Conservation (phyloP, 2,797 vertebrate species). For the Pseudochromis fuscus region DNA sequence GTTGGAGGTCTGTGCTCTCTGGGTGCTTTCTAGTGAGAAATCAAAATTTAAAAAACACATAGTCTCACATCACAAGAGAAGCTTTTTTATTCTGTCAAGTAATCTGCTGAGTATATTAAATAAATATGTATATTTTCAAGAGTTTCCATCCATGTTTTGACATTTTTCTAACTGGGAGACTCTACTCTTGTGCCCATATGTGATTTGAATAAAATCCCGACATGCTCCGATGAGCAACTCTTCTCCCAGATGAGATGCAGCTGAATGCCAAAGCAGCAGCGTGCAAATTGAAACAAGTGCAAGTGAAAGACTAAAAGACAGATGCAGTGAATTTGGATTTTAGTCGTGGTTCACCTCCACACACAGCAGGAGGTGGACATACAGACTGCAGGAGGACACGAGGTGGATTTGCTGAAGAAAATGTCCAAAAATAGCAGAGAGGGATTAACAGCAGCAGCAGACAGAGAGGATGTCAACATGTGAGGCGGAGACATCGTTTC, state of each 20-base stretch:
- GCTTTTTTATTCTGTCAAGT: too few species aligned
- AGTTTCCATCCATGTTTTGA: neutral
- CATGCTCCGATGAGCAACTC: neutral
- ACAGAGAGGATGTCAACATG: neutral
- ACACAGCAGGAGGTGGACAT: too few species aligned
- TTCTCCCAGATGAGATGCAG: neutral
- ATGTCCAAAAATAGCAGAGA: constrained; percentile 13
- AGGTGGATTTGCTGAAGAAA: neutral
- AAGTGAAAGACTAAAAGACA: neutral
- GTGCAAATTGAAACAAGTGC: neutral
- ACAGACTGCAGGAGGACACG: constrained; percentile 7
- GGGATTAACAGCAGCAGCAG: constrained; percentile 32
- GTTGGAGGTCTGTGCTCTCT: too few species aligned
- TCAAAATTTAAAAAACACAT: too few species aligned
- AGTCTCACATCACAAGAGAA: too few species aligned
- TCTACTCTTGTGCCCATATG: neutral
- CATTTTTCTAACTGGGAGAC: neutral
- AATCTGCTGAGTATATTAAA: neutral
- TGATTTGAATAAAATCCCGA: constrained; percentile 1
- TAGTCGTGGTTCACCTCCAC: neutral
- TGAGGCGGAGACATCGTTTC: neutral
- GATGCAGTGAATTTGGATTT: neutral
- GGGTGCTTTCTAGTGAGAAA: too few species aligned
- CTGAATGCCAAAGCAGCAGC: neutral
- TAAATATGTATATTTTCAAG: neutral